Evolutionary conservation across 2,797 vertebrate species (phyloP).

Genomic region (Amazona ochrocephala): DNA sequence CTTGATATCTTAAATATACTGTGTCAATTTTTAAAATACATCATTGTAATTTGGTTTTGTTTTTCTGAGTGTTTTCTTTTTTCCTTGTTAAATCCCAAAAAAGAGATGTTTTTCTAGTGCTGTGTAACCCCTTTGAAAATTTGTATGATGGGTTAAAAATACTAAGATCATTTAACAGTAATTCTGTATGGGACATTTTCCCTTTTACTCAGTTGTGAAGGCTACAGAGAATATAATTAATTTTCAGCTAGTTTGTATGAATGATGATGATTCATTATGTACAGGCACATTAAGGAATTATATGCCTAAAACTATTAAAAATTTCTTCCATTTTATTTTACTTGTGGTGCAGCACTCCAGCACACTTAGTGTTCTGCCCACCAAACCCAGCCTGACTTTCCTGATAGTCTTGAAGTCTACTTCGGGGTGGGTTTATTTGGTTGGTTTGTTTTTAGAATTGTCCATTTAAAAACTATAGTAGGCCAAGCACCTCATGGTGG

Average conservation of each 20-base stretch:
- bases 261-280: background rate
- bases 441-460: background rate
- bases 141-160: background rate
- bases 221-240: background rate
- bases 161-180: background rate
- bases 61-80: background rate
- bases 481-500: slow-evolving; percentile 52
- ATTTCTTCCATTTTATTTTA: background rate
- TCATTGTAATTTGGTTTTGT: background rate
- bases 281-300: background rate
- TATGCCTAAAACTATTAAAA: background rate
- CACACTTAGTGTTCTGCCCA: background rate
- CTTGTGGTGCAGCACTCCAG: background rate
- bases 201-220: background rate
- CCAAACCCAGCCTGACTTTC: background rate
- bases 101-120: background rate
- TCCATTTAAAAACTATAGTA: background rate
- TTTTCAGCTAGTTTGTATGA: background rate
- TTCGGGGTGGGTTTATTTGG: background rate
- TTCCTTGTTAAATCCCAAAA: background rate
- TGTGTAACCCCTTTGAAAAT: background rate
- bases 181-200: background rate
- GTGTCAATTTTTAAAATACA: background rate
- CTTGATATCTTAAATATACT: background rate
- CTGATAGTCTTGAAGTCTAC: background rate